A percentile compares a stretch with the other conserved stretches of the same genome.
Evolutionary conservation across 2,797 vertebrate genomes (phyloP).

Genomic region (Takifugu ocellatus): DNA sequence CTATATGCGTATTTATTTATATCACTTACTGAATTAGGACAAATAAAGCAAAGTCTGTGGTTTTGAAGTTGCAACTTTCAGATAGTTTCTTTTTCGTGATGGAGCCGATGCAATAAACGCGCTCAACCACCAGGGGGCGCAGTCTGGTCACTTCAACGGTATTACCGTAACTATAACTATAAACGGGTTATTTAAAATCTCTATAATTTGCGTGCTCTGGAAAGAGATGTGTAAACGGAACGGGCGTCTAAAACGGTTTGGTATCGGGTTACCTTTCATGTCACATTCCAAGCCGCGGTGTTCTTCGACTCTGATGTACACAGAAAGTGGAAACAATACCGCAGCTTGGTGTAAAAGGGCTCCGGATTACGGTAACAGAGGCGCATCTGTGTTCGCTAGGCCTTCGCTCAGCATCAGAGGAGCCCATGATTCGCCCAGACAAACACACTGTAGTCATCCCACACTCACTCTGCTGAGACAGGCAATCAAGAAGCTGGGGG

Average conservation of each 20-base stretch:
- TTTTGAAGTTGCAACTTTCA: not conserved
- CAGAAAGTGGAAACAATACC: no score
- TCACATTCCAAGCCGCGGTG: not conserved
- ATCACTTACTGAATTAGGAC: not conserved
- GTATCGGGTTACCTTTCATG: not conserved
- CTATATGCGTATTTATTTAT: not conserved
- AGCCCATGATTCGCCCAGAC: constrained; percentile 68
- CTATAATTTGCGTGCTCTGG: no score
- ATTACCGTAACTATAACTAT: constrained; percentile 47
- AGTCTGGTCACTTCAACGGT: not conserved
- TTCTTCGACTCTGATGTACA: no score
- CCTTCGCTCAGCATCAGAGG: constrained; percentile 59
- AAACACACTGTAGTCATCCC: constrained; percentile 30
- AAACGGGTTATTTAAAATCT: not conserved
- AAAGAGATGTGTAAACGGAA: no score
- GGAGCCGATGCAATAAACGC: not conserved
- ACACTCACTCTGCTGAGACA: constrained; percentile 48
- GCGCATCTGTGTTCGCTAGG: constrained; percentile 36
- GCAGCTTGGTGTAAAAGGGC: no score
- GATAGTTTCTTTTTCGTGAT: not conserved
- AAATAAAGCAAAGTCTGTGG: not conserved
- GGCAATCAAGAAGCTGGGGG: constrained; percentile 33
- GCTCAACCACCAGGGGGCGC: constrained; percentile 11
- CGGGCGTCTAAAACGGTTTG: no score
- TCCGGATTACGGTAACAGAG: constrained; percentile 49